Base-by-base conservation (phyloP, 1,140 invertebrate genomes). In the Rhizoglyphus robini region DNA sequence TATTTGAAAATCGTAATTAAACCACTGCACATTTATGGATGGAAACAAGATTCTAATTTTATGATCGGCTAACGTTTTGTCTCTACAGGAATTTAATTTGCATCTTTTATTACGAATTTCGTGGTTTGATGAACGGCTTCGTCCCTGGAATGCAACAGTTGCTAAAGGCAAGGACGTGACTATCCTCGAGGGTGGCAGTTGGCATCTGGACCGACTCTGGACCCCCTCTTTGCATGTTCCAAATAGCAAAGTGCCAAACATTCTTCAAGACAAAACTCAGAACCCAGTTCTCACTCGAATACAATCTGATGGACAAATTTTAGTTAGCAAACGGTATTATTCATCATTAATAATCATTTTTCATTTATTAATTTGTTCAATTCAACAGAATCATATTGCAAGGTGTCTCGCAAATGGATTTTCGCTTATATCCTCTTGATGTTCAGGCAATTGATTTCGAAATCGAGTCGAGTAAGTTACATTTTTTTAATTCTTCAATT, bases 401-500 rank as follows among this genome's bases (percentile, higher is more conserved):
- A 27, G 63, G 63, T 4, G 18, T 54, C 1, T 2, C 23, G 48
- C 27, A 64, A 34, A 8, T 64, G 4, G 25, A 64, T 57, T 64
- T 64, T 48, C 41, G 20, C 8, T 32, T 64, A 3, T 83, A 82
- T 71, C 81, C 81, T 4, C 71, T 83, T 54, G 81, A 83, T 69
- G 76, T 74, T 29, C 81, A 83, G 72, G 73, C 76, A 4, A 83
- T 82, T 70, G 79, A 77, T n/a, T 79, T 83, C 74, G 76, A 81
- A 68, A 80, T 83, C 31, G 78, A 81, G 4, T 81, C 79, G 61
- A 83, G 82, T 83, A 69, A 72, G 78, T 74, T 58, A n/a, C 18
- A 66, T 61, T 2, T 32, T 65, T 1, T 23, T 57, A 20, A 36
- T n/a, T 30, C 8, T n/a, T n/a, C n/a, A n/a, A n/a, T n/a, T n/a